Evolutionary conservation across 2,797 vertebrate genomes (phyloP), one percentile per base, ranked within the genome.

Genomic region (Cuniculus paca): DNA sequence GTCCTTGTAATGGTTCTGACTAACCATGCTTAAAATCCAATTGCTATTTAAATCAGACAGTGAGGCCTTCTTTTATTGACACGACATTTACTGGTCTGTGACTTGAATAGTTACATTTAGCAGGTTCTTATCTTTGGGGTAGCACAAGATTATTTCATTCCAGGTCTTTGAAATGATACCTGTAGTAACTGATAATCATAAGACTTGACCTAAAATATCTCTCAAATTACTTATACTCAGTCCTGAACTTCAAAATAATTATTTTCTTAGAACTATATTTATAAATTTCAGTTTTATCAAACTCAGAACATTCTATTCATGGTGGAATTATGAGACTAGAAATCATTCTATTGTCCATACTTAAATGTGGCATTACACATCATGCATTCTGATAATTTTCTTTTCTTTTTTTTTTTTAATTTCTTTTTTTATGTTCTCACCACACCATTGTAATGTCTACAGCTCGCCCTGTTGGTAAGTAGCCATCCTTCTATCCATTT

Each of bases 401-500:
- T 99, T 99, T 95, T 92, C 48, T 96, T 97, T 94, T 98, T 98
- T 98, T 98, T 98, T 98, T 98, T 98, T 98, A 98, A 99, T 98
- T 99, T 99, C 98, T 98, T 98, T 98, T 98, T 98, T 98, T 98
- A 98, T 99, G 98, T 99, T 99, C 99, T 99, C 99, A 99, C 99
- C 99, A 99, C 99, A 99, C 99, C 99, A 99, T 99, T 99, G 98
- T 99, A 99, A 99, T 99, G 99, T 99, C 99, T 99, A 99, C 99
- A 99, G 99, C 99, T 99, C 99, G 99, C 98, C 99, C 99, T 86
- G 99, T 99, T 87, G 99, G 99, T 99, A 99, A 99, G 99, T 99
- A 99, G 98, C 98, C 99, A 99, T 99, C 99, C 98, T 99, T 99
- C 99, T 99, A 98, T 98, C 99, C 99, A 99, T 98, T 99, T 98